Conservation (phyloP, 2,113 vertebrate genomes). For the Urocynchramus pylzowi region DNA sequence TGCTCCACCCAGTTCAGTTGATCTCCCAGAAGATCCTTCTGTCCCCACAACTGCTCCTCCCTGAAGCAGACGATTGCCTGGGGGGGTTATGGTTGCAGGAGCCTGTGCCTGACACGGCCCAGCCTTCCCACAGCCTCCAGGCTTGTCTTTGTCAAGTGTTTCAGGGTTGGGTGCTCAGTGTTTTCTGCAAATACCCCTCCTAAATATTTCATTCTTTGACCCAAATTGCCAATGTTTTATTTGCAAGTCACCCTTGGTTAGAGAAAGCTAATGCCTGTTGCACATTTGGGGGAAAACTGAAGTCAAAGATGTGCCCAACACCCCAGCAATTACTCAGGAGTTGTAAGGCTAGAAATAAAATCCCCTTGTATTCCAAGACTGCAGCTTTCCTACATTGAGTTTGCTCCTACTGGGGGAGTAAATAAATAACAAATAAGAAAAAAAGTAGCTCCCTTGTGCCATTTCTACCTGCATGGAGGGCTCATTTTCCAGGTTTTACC, state of each 20-base stretch:
- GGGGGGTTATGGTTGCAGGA: background rate
- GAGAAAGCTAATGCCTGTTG: background rate
- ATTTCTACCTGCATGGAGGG: background rate
- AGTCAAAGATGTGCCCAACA: background rate
- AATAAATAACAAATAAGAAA: background rate
- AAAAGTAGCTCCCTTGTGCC: background rate
- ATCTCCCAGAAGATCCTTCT: background rate
- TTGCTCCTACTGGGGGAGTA: background rate
- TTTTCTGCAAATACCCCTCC: background rate
- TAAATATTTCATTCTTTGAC: background rate
- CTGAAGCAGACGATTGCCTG: background rate
- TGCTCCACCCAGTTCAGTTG: background rate
- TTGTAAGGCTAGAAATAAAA: background rate
- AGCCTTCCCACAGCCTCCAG: background rate
- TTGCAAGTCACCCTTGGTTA: background rate
- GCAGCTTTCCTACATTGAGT: background rate
- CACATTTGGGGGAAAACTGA: fast-evolving
- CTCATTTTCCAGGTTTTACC: background rate
- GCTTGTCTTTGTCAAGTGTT: background rate
- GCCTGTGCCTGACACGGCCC: background rate
- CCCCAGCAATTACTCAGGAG: background rate
- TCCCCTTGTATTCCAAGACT: background rate
- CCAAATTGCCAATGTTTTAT: background rate
- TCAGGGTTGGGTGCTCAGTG: background rate
- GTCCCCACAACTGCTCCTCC: background rate